Evolutionary conservation across 1,140 invertebrate genomes (phyloP), one percentile per base, ranked within the genome.

Genomic region (Brachionus asplanchnoidis): DNA sequence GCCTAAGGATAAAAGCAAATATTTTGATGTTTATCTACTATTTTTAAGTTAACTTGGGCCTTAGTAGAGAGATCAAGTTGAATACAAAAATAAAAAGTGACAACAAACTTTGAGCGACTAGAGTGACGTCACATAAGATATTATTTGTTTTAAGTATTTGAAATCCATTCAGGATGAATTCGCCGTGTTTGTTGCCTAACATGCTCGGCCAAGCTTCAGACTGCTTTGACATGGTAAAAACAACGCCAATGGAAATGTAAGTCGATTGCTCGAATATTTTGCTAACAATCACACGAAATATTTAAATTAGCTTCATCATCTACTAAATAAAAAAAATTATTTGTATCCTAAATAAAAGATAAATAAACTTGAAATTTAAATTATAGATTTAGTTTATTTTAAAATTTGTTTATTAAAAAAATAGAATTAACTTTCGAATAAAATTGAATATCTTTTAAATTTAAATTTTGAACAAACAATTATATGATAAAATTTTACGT

Each of bases 51-150:
- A 14, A 66, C n/a, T 78, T 32, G 14, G 17, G 23, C 23, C 32
- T 82, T 20, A 53, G n/a, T 20, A 7, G 2, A 32, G 17, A 20
- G 26, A 40, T 60, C 28, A 50, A 46, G 40, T 46, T 20, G 84
- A 70, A 17, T 20, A 56, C 20, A 53, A 40, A 66, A 84, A 23
- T 26, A 84, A 44, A 77, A 85, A 82, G 32, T 68, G 20, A 40
- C 20, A 20, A 85, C 84, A 86, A 85, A 89, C 89, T 88, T 89
- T 90, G 89, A 86, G 88, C 89, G 73, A 90, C 89, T 14, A 90
- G 86, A 42, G 88, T 89, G 23, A 90, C 88, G 87, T 90, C 89
- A 88, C 89, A 89, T 11, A 90, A 86, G 50, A 89, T 87, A 85
- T 88, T 88, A 70, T 90, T 88, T 70, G 86, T 87, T 86, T 89